Evolutionary conservation across 92 coral and sea anemone genomes (phyloP), one percentile per base, ranked within the genome.

Genomic region (Paragorgia papillata): DNA sequence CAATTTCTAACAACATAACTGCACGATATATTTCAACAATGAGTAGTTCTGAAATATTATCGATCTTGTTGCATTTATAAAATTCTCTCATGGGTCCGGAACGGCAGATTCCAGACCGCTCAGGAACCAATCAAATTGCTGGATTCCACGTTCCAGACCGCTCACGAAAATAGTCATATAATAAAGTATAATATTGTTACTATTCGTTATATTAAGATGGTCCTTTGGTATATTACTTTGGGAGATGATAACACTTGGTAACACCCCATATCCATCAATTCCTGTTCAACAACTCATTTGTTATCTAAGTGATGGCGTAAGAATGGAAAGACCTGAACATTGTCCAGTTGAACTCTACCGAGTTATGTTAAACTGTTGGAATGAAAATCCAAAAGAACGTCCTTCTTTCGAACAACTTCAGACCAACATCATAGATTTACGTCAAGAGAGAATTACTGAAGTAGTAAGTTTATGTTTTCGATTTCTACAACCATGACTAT

Each of bases 181-280:
- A n/a, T n/a, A n/a, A n/a, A n/a, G n/a, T n/a, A n/a, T 39, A 41
- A 48, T 2, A 13, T 37, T 37, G 43, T 37, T 37, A 37, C 10
- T 37, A 37, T 10, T 31, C 30, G 10, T 33, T 30, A 3, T 14
- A 10, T 63, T 32, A 57, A 71, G 78, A 10, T 71, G 78, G 78
- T 71, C 78, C 18, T 71, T 71, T 55, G 78, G 78, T 71, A 54
- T 71, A 53, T 26, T 71, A 10, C 63, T 71, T 13, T 71, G 78
- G 78, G 78, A 71, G 35, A 71, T 71, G 62, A 49, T 71, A 9
- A 51, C 78, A 7, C 78, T 71, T 32, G 78, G 78, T 20, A 37
- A 51, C 35, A 71, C 63, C 14, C 78, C 78, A n/a, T 71, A 71
- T 55, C 78, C 78, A 20, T 51, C 46, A 1, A 55, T 71, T 22